A percentile compares a stretch with the other conserved stretches of the same genome.
Conservation (phyloP, 2,113 vertebrate species). For the Thunnus maccoyii region DNA sequence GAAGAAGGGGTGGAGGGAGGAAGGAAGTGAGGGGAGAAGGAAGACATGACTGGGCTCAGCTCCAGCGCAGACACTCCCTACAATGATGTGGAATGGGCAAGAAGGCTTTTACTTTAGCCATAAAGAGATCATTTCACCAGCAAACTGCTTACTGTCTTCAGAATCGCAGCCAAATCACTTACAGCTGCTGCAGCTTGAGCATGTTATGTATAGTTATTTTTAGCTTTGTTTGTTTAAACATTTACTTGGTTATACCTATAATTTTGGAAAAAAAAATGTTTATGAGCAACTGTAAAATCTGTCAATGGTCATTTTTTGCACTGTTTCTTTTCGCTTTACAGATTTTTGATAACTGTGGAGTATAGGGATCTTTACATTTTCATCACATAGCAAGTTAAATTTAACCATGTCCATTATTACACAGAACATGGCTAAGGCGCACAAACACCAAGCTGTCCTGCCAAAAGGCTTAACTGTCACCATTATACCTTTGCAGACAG, state of each 20-base stretch:
- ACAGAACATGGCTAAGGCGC: background rate
- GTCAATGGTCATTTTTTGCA: background rate
- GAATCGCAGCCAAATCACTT: conserved; percentile 51
- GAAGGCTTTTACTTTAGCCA: conserved; percentile 54
- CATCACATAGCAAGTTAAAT: background rate
- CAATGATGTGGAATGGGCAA: conserved; percentile 61
- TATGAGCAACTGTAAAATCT: background rate
- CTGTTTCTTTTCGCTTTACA: background rate
- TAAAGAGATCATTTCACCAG: conserved; percentile 67
- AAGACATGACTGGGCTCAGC: conserved; percentile 53
- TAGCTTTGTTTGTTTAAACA: conserved; percentile 29
- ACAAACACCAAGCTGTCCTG: conserved; percentile 5
- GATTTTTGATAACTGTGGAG: conserved; percentile 25
- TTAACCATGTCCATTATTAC: conserved; percentile 12
- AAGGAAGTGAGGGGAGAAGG: conserved; percentile 46
- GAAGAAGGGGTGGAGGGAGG: conserved; percentile 28
- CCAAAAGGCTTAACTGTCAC: conserved; percentile 18
- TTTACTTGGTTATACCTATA: conserved; percentile 35
- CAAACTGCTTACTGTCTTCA: conserved; percentile 52
- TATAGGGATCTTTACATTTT: background rate
- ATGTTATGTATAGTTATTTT: conserved; percentile 32
- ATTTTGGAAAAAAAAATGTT: conserved; percentile 23
- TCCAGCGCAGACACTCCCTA: conserved; percentile 70
- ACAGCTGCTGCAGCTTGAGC: conserved; percentile 53
- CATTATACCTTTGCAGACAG: background rate